Percentiles rank a stretch among this genome's conserved stretches.
Evolutionary conservation across 2,888 invertebrate species (phyloP).

Genomic region (Philopedon plagiatum): DNA sequence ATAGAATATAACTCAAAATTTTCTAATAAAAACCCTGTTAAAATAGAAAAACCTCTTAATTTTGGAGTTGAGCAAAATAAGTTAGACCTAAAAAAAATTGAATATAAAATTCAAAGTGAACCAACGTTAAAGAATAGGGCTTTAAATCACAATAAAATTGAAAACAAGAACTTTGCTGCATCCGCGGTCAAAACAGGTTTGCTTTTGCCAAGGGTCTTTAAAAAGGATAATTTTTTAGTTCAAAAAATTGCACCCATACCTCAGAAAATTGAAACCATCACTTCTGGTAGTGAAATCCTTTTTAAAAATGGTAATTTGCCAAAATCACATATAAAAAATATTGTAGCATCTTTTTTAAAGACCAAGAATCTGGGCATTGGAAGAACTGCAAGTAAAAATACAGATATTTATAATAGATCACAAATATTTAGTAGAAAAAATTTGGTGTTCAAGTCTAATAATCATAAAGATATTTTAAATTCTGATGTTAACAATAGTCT

Average conservation of each 20-base stretch:
- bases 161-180: neutral
- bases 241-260: neutral
- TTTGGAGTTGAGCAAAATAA: neutral
- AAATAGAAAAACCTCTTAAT: neutral
- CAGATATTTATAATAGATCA: neutral
- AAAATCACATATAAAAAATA: neutral
- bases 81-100: too few relatives aligned
- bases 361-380: neutral
- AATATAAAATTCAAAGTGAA: too few relatives aligned
- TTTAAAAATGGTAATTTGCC: neutral
- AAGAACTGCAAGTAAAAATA: neutral
- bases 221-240: neutral
- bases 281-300: neutral
- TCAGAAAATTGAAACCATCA: neutral
- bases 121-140: neutral
- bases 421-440: neutral
- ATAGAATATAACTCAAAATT: constrained; percentile 4
- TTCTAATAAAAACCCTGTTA: neutral
- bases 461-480: neutral
- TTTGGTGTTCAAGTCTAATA: neutral
- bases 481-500: neutral
- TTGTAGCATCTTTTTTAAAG: constrained; percentile 4
- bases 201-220: neutral
- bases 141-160: neutral
- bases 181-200: neutral